Base-by-base conservation (phyloP, 2,888 invertebrate genomes). In the Dastarcus helophoroides region DNA sequence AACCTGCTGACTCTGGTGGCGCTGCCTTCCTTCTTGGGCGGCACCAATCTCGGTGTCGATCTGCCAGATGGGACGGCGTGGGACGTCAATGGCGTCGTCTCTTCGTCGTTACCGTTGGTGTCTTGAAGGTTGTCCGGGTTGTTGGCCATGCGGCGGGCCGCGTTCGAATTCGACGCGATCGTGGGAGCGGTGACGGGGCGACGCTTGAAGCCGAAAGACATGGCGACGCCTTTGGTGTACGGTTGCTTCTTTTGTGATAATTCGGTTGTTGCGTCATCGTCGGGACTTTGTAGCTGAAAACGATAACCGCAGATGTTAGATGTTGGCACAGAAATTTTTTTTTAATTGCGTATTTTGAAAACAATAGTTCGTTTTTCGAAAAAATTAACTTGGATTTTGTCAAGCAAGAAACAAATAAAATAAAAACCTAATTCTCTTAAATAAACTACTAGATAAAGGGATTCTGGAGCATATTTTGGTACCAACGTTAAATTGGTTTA, bases 191-290 rank as follows among this genome's bases (percentile, higher is more conserved):
- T 63, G 22, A 63, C 53, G 23, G 71, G 70, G 32, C 79, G 73
- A 36, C 79, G 71, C 29, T 80, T 77, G 63, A 86, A 86, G 26
- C 86, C 86, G 58, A 86, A 86, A 23, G 85, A 84, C 54, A 81
- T 84, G 34, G 84, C 78, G 39, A 83, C 79, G 29, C 85, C 85
- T 40, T 76, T 71, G 36, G 71, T 72, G n/a, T 28, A 11, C 21
- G 14, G 9, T 15, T 29, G 19, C 7, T 12, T 24, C 7, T 24
- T 34, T 17, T 30, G 16, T n/a, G n/a, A n/a, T n/a, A n/a, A n/a
- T n/a, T 7, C 19, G 6, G n/a, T 19, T 19, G 13, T 26, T 26
- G 26, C 26, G 6, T 47, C 47, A 23, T 39, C 38, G 16, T 33
- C 44, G 4, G 47, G 48, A 29, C 46, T 48, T 47, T 48, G 40